Evolutionary conservation across 2,888 invertebrate species (phyloP), one percentile per base, ranked within the genome.

Genomic region (Nomada hirtipes): DNA sequence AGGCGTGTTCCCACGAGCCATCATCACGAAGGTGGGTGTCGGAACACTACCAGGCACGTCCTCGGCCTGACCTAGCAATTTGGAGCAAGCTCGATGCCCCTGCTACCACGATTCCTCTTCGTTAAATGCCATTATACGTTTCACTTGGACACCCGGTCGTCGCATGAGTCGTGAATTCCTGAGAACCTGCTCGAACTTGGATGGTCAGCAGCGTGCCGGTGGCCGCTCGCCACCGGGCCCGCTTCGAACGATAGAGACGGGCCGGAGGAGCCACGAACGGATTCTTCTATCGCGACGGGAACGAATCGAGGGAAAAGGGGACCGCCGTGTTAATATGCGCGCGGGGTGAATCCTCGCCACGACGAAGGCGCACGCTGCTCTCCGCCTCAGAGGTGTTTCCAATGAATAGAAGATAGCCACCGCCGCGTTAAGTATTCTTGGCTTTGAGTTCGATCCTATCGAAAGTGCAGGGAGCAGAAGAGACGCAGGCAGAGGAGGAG

Each of bases 61-160:
- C 87, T 86, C 86, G 88, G 87, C 83, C 90, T 84, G 90, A 91
- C 90, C 91, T 89, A 90, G 87, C 88, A 93, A 93, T 92, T 93
- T 92, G 87, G 90, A 85, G 82, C 83, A 88, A 82, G 76, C 82
- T 74, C 83, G 71, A 85, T 83, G 84, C 80, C 71, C 85, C 80
- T 79, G 80, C 83, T 76, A 77, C 80, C 85, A 79, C 81, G 83
- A 84, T 86, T 85, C 89, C 87, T 87, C 87, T 88, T 90, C 90
- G 91, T 90, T 91, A 91, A 93, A 92, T 91, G 89, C 91, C 92
- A 93, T 93, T 92, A 92, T 92, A 92, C 87, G 89, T 93, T 92
- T 92, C 92, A 91, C 89, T 91, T 89, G 89, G 89, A 91, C 91
- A 90, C 90, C 89, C 89, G 89, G 83, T 89, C 89, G 88, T 83